Conservation (phyloP, 2,113 vertebrate species). For the Oncorhynchus mykiss region DNA sequence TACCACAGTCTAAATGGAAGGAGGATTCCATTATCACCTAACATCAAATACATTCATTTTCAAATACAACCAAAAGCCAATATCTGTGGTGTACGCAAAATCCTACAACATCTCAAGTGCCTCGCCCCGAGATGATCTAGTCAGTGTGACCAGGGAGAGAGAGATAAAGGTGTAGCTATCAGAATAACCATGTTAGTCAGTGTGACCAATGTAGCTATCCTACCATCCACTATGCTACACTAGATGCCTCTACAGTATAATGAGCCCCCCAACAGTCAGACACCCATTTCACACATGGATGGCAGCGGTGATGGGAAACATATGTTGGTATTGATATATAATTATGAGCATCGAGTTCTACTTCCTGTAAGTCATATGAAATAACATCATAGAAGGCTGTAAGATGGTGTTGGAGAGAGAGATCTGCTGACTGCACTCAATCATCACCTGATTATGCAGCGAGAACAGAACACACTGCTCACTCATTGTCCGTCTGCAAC, state of each 20-base stretch:
- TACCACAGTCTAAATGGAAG: neutral
- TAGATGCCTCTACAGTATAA: constrained; percentile 53
- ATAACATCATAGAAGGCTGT: constrained; percentile 42
- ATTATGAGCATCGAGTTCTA: constrained; percentile 68
- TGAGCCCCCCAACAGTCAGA: constrained; percentile 62
- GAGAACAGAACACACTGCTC: constrained; percentile 62
- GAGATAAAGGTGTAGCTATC: too few species aligned
- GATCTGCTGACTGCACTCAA: constrained; percentile 58
- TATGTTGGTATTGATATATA: constrained; percentile 76
- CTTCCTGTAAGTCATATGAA: constrained; percentile 62
- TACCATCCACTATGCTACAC: neutral
- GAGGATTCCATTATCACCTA: constrained; percentile 39
- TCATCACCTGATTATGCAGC: constrained; percentile 73
- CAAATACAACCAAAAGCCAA: neutral
- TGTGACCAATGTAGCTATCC: neutral
- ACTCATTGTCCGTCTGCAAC: constrained; percentile 29
- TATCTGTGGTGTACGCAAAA: constrained; percentile 23
- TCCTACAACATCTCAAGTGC: neutral
- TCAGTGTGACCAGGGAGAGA: too few species aligned
- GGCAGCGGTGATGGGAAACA: constrained; percentile 72
- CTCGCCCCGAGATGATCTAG: neutral
- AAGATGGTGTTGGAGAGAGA: constrained; percentile 32
- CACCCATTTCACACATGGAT: constrained; percentile 80
- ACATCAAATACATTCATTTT: constrained; percentile 16
- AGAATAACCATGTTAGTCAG: too few species aligned